Evolutionary conservation across 2,113 vertebrate species (phyloP), one percentile per base, ranked within the genome.

Genomic region (Tychaedon coryphoeus): DNA sequence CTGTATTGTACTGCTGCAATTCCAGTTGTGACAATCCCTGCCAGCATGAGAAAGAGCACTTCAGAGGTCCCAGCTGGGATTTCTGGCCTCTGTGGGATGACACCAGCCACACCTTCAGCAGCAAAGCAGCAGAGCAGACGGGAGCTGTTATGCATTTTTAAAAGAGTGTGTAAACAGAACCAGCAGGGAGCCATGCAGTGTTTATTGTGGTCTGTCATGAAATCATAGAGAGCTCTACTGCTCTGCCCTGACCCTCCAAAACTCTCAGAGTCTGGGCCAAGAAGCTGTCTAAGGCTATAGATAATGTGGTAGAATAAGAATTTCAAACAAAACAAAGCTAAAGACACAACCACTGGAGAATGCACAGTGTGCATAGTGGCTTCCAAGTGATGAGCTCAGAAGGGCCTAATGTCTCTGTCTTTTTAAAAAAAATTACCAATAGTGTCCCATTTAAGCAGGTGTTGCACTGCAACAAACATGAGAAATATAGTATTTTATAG

Each of bases 121-220:
- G 65, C 51, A 17, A 51, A 79, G 81, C 83, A 42, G 81, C 14
- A 8, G 34, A 60, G 84, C 81, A 81, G 42, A 12, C 48, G 24
- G 45, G 78, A 86, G 85, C 70, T 79, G 70, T 65, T 86, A 20
- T 4, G 85, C 54, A 33, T 70, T 95, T 90, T 47, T 62, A 31
- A 65, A 89, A 58, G 71, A 85, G 84, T 82, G 87, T 73, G 66
- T 96, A 94, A 96, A 91, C 93, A 94, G 60, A 96, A 72, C 81
- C 93, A 94, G 87, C 5, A 31, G 94, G 96, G 76, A 85, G 80
- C 90, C 34, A 2, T 29, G 45, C 74, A 48, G 62, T 50, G 81
- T 29, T 85, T 91, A 87, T 86, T 94, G 94, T 97, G 95, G 93
- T 82, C 89, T 96, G 93, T 95, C 94, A 92, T 92, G 93, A 96